Conservation (phyloP, 2,113 vertebrate species). For the Romanogobio albipinnatus region DNA sequence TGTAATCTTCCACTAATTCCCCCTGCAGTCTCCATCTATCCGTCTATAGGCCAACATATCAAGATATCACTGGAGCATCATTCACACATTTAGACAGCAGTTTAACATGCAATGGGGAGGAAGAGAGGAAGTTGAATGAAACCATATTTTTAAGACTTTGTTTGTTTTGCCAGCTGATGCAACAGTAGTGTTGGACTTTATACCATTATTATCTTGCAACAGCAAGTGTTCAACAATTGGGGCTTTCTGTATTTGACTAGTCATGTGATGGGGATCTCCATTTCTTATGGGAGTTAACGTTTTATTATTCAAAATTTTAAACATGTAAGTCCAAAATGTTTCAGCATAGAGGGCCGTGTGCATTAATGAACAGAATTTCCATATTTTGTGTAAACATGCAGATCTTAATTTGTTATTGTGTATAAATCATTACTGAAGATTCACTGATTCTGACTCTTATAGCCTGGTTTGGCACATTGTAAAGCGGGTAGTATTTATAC, state of each 20-base stretch:
- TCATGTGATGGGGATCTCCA: neutral
- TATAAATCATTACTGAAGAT: neutral
- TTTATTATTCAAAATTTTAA: too few species aligned
- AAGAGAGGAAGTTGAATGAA: neutral
- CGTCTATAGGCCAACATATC: neutral
- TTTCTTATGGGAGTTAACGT: too few species aligned
- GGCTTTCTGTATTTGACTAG: neutral
- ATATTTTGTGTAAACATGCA: neutral
- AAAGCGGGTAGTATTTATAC: neutral
- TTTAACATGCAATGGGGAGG: neutral
- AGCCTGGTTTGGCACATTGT: neutral
- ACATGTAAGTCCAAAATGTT: neutral
- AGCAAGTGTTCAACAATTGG: neutral
- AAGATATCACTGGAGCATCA: slow-evolving; percentile 10
- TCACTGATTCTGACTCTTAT: neutral
- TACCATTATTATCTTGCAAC: neutral
- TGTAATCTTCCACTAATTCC: slow-evolving; percentile 41
- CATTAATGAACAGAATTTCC: neutral
- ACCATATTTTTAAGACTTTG: neutral
- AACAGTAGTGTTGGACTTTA: neutral
- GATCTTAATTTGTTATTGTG: neutral
- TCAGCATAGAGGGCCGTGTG: neutral
- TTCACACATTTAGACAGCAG: neutral
- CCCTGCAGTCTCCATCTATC: neutral
- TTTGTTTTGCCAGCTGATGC: neutral